Conservation (phyloP, 2,888 invertebrate genomes). For the Rhopalosiphum nymphaeae region DNA sequence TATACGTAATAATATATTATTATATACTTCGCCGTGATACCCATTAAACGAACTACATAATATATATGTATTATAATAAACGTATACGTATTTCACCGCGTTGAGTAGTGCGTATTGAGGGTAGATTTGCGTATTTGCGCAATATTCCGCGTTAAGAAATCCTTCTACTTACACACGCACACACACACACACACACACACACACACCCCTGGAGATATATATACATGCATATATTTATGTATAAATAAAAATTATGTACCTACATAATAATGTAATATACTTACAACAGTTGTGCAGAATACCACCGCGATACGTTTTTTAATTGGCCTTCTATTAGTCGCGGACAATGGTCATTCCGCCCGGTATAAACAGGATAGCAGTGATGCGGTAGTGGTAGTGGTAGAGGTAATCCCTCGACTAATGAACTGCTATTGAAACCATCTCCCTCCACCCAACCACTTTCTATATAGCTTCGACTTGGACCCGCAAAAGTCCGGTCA, state of each 20-base stretch:
- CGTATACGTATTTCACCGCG: not conserved
- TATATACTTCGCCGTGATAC: not conserved
- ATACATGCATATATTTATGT: too few relatives aligned
- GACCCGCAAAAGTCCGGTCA: conserved; percentile 41
- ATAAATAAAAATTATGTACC: not conserved
- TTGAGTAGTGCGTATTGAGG: not conserved
- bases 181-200: too few relatives aligned
- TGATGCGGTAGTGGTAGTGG: too few relatives aligned
- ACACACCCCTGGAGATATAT: too few relatives aligned
- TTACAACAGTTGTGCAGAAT: conserved; percentile 4
- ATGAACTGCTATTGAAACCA: conserved; percentile 61
- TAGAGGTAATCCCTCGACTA: not conserved
- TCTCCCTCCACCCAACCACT: not conserved
- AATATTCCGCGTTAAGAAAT: not conserved
- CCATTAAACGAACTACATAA: conserved; percentile 27
- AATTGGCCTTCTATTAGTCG: conserved; percentile 51
- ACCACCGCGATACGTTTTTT: conserved; percentile 12
- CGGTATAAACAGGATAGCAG: not conserved
- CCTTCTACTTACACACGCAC: not conserved
- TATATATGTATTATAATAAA: not conserved
- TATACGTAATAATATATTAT: not conserved
- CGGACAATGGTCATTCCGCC: conserved; percentile 24
- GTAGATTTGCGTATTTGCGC: conserved; percentile 23
- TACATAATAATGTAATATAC: not conserved
- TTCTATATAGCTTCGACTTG: not conserved